phyloP scores from a whole-genome alignment of 1,140 invertebrate genomes.

The Lordiphosa stackelbergi region DNA sequence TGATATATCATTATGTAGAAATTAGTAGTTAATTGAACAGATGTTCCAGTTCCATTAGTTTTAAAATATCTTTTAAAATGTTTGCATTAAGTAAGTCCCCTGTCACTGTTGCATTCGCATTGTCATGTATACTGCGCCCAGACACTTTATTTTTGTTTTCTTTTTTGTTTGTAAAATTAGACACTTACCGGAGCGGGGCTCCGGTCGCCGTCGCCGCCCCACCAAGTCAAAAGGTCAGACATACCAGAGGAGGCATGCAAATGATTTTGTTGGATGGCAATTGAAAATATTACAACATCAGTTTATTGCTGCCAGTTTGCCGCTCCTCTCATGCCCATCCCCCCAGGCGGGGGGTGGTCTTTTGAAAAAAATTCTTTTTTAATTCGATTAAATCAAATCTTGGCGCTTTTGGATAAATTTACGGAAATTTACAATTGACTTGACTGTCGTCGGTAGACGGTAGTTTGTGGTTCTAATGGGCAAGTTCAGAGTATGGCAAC shows the following conservation, averaged over 20 bases:
- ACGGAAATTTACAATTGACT: slow-evolving; percentile 38
- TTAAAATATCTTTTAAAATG: too few species aligned
- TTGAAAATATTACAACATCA: slow-evolving; percentile 24
- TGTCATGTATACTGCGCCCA: slow-evolving; percentile 12
- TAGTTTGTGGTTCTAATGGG: not conserved
- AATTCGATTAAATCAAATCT: slow-evolving; percentile 45
- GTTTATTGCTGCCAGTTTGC: slow-evolving; percentile 12
- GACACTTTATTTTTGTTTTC: too few species aligned
- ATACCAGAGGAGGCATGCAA: slow-evolving; percentile 2
- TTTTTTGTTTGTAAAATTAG: too few species aligned
- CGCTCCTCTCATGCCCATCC: not conserved
- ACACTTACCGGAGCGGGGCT: not conserved
- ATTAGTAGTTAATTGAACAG: too few species aligned
- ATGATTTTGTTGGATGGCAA: slow-evolving; percentile 11
- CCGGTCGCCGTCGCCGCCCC: too few species aligned
- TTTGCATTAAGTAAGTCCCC: not conserved
- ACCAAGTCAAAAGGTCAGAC: slow-evolving; percentile 11
- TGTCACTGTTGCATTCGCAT: not conserved
- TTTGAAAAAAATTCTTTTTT: slow-evolving; percentile 27
- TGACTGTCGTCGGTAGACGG: not conserved
- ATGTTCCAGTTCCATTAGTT: too few species aligned
- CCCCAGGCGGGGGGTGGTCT: slow-evolving; percentile 4
- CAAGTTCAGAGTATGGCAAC: too few species aligned
- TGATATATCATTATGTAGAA: too few species aligned
- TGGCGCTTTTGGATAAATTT: slow-evolving; percentile 14